Conservation (phyloP, 2,113 vertebrate species). For the Cyprinodon variegatus region DNA sequence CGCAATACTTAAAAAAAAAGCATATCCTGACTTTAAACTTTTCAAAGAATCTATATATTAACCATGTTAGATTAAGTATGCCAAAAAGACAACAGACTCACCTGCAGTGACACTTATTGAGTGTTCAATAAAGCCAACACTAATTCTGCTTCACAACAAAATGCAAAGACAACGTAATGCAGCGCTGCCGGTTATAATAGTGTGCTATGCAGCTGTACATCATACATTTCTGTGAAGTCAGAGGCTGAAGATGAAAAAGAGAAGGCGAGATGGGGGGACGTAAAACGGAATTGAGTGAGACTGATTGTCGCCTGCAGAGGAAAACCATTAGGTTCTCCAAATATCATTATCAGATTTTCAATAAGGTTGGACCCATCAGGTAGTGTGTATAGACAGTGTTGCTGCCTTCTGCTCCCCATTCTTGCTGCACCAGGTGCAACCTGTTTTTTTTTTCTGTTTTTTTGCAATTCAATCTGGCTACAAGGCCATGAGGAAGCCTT, state of each 20-base stretch:
- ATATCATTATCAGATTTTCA: conserved; percentile 71
- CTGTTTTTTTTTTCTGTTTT: conserved; percentile 9
- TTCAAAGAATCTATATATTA: conserved; percentile 1
- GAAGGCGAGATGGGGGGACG: conserved; percentile 2
- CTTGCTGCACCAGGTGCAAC: conserved; percentile 64
- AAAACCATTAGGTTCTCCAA: conserved; percentile 68
- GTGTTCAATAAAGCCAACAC: conserved; percentile 38
- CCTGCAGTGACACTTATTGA: conserved; percentile 48
- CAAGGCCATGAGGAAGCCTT: conserved; percentile 63
- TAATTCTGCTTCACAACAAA: conserved; percentile 53
- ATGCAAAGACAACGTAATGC: conserved; percentile 31
- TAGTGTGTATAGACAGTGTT: conserved; percentile 50
- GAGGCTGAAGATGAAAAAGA: conserved; percentile 50
- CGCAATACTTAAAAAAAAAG: neutral
- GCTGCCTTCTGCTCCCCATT: conserved; percentile 24
- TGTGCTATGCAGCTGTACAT: conserved; percentile 30
- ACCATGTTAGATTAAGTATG: conserved; percentile 14
- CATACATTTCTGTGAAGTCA: conserved; percentile 44
- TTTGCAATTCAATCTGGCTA: conserved; percentile 69
- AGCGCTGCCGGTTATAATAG: conserved; percentile 24
- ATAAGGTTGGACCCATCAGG: conserved; percentile 65
- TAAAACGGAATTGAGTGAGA: conserved; percentile 60
- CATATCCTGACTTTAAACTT: conserved; percentile 33
- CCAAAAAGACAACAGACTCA: conserved; percentile 32
- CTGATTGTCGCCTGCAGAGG: conserved; percentile 68